phyloP scores from a whole-genome alignment of 2,113 vertebrate genomes.

The Cervus canadensis region DNA sequence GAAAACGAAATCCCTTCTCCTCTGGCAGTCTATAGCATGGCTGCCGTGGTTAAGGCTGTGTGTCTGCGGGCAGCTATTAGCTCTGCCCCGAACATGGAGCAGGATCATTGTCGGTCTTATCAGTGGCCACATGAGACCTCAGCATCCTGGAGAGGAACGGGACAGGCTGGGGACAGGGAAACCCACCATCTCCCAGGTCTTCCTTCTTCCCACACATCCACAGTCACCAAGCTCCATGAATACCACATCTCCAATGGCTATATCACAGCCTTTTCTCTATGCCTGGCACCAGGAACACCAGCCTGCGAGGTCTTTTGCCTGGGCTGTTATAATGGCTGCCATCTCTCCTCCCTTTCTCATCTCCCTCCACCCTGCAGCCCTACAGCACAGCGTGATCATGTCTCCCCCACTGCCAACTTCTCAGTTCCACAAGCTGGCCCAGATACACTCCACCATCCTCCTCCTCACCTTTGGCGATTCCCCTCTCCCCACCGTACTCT shows the following conservation, averaged over 20 bases:
- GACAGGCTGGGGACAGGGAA: neutral
- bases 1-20: neutral
- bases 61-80: neutral
- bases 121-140: neutral
- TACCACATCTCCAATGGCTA: accelerated
- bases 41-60: neutral
- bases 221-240: neutral
- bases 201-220: neutral
- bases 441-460: neutral
- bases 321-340: neutral
- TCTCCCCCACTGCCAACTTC: neutral
- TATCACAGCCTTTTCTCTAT: neutral
- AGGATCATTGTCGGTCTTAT: accelerated
- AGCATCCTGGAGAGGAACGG: neutral
- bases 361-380: neutral
- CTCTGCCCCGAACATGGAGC: neutral
- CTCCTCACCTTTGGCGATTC: neutral
- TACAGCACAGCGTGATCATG: accelerated
- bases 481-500: neutral
- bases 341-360: neutral
- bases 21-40: neutral
- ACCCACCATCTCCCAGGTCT: neutral
- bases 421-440: no score
- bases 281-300: neutral
- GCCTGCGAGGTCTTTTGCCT: neutral